Evolutionary conservation across 2,113 vertebrate species (phyloP).

Genomic region (Dicaeum eximium): DNA sequence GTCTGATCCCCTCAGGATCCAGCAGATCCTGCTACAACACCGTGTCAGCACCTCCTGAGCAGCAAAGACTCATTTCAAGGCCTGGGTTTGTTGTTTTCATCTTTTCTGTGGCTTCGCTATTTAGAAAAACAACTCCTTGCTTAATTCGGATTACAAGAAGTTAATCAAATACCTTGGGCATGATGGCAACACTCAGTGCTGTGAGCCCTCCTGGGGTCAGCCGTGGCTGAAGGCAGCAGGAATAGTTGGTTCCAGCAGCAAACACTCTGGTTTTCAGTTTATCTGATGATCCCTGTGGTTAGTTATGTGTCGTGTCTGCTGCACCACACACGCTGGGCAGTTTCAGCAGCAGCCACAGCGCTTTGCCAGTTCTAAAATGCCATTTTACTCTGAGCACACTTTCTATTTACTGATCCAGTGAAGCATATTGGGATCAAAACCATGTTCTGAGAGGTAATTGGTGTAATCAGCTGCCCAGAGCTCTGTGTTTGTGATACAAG

Average conservation of each 20-base stretch:
- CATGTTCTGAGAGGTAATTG: constrained; percentile 70
- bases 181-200: constrained; percentile 20
- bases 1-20: background rate
- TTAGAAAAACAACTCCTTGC: constrained; percentile 46
- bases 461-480: constrained; percentile 51
- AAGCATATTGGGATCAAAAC: constrained; percentile 70
- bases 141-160: constrained; percentile 60
- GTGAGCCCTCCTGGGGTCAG: constrained; percentile 22
- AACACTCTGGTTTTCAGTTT: constrained; percentile 68
- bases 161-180: constrained; percentile 58
- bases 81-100: background rate
- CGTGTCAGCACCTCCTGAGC: background rate
- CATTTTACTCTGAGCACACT: constrained; percentile 67
- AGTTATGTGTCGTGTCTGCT: constrained; percentile 42
- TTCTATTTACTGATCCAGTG: constrained; percentile 74
- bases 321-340: constrained; percentile 25
- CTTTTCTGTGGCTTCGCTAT: constrained; percentile 16
- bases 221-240: constrained; percentile 41
- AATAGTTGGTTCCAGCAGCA: constrained; percentile 61
- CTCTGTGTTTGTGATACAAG: background rate
- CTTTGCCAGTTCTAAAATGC: constrained; percentile 66
- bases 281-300: constrained; percentile 67
- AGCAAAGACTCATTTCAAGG: background rate
- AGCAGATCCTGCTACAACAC: background rate
- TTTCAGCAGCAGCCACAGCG: constrained; percentile 51